Conservation (phyloP, 30 jellyfish, hydroid and myxozoan genomes). For the Mastigias papua region DNA sequence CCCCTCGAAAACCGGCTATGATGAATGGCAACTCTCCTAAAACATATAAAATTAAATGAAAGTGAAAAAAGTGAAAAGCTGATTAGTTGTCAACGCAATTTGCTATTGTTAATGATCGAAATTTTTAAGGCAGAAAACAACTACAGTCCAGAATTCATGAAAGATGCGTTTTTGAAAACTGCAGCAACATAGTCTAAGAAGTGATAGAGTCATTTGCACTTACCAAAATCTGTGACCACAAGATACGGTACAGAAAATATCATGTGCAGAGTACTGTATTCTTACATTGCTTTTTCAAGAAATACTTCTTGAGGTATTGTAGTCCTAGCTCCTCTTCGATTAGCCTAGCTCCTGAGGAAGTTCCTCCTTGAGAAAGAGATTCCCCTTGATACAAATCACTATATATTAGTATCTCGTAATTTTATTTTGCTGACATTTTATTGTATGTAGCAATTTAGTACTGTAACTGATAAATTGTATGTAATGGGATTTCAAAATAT, state of each 20-base stretch:
- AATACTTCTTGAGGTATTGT: no score
- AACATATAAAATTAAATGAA: no score
- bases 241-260: neutral
- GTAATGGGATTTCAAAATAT: no score
- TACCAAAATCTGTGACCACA: neutral
- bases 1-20: neutral
- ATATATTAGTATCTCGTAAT: no score
- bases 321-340: no score
- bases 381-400: no score
- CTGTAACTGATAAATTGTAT: no score
- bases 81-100: neutral
- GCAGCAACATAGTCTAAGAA: neutral
- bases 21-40: neutral
- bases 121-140: neutral
- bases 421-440: no score
- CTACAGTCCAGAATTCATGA: conserved; percentile 3
- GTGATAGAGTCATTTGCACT: neutral
- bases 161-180: neutral
- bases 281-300: no score
- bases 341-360: no score
- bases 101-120: neutral
- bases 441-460: no score
- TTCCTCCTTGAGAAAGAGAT: no score
- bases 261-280: neutral
- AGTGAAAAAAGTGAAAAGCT: neutral